Evolutionary conservation across 2,113 vertebrate genomes (phyloP), one percentile per base, ranked within the genome.

Genomic region (Arizona elegans): DNA sequence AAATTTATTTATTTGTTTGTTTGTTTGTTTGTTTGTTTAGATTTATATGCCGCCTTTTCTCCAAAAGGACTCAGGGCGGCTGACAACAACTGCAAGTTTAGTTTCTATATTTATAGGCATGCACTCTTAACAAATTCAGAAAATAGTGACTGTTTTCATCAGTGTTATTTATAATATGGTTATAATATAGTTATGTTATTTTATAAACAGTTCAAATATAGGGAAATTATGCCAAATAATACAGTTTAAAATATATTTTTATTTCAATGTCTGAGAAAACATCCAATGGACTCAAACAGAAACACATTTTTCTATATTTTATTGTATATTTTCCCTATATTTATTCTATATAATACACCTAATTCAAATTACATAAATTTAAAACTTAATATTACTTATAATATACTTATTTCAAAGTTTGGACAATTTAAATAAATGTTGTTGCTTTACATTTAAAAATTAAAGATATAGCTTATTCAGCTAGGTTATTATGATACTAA

Each of bases 131-230:
- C 7, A 93, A 94, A 87, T 90, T 43, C 38, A 7, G 29, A 85
- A 91, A 65, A 93, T 89, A 47, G 56, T 85, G 52, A 43, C 33
- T 33, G 89, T 95, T 93, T 81, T 92, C 62, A 90, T 38, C 91
- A 52, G 93, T 23, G 26, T 0, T 0, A 91, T 90, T 38, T 56
- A 50, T 50, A 50, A 50, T 50, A 50, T 50, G 50, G 38, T 38
- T 56, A 50, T 50, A 50, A 50, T 50, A 50, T 50, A 53, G 38
- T 56, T 1, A 52, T 0, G 0, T 2, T 33, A 2, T 19, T 93
- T 94, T 95, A 29, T 21, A n/a, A 81, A 8, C 23, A 47, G 26
- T 52, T 91, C 17, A 59, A 87, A 62, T 1, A 19, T n/a, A 50
- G 26, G n/a, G 23, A n/a, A 81, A 33, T 3, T 8, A 19, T 24